Evolutionary conservation across 1,140 invertebrate species (phyloP), one percentile per base, ranked within the genome.

Genomic region (Trichogramma pretiosum): DNA sequence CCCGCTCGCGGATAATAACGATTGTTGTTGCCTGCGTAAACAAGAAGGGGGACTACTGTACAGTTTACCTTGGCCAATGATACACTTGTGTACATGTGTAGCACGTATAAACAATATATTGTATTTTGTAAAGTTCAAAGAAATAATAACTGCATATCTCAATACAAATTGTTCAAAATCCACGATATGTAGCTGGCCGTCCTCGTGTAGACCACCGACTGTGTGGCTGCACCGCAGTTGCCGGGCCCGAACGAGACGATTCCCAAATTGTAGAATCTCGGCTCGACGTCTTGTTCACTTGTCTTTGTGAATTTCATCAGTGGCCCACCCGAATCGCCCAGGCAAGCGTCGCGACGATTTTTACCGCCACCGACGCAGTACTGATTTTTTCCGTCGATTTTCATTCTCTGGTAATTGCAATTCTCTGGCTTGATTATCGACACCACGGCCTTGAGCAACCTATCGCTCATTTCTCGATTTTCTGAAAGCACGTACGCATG

Each of bases 131-230:
- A 40, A 13, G n/a, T 17, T 13, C 9, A 21, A 13, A 9, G 23
- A 13, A 10, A 22, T 22, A 5, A 17, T 24, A 7, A 19, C 10
- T 5, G 18, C 11, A 8, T 16, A n/a, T n/a, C n/a, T n/a, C n/a
- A n/a, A n/a, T n/a, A n/a, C n/a, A n/a, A n/a, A n/a, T 73, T 75
- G 1, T 52, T 48, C 0, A 73, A 39, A 38, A 89, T 84, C 86
- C 86, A 89, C 21, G 80, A 73, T 0, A 81, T 57, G 51, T 78
- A 89, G 14, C 76, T 61, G 0, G 70, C 64, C 1, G 87, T 81
- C 41, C 76, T 74, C 0, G 86, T 87, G 56, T 89, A 90, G 3
- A 89, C 79, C 1, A 84, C 85, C 0, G 86, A 85, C 75, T 79
- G 81, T 2, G 77, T 79, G 11, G 61, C 55, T 8, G 77, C 72